Base-by-base conservation (phyloP, 37 sponge, comb jelly and placozoan genomes). In the Halichondria panicea region DNA sequence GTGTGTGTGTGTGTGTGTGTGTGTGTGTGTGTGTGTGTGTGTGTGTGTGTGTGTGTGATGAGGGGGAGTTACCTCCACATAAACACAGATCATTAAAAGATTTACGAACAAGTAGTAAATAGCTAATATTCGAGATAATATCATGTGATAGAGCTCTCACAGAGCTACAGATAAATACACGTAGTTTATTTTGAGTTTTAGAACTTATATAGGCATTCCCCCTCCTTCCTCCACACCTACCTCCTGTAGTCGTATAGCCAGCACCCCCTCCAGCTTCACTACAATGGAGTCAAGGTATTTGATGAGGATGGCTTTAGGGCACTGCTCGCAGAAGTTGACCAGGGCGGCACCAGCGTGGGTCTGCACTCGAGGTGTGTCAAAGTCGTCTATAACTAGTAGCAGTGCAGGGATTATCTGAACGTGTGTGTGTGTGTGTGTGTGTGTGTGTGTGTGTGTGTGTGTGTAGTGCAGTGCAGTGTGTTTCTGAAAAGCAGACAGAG, bases 321-420 rank as follows among this genome's bases (percentile, higher is more conserved):
- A 96, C 50, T 83, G 83, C 43, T 95, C 96, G 33, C 84, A 77
- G 77, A 99, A 99, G 85, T 96, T 93, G 32, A 91, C 89, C 37
- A 99, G 79, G 33, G 99, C 99, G 0, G 99, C 96, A 36, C 85
- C 87, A 38, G 94, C 91, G 78, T 99, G 99, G 0, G 91, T 84
- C 83, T 93, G 94, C 8, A 99, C 96, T 8, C 96, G 74, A 6
- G 96, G 92, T 31, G 94, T 88, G 30, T 41, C 79, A 72, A 77
- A 86, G 76, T 93, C 96, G 57, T 87, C 87, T 68, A 98, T 73
- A 31, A 87, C 88, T 27, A 75, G n/a, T 27, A 97, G 74, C 2
- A 98, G 82, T 35, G 91, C 80, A 5, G 99, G 99, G 24, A 95
- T 63, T 7, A 97, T 81, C 92, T 92, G 59, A 6, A 39, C 12